Evolutionary conservation across 2,888 invertebrate species (phyloP), one percentile per base, ranked within the genome.

Genomic region (Hydroisotoma schaefferi): DNA sequence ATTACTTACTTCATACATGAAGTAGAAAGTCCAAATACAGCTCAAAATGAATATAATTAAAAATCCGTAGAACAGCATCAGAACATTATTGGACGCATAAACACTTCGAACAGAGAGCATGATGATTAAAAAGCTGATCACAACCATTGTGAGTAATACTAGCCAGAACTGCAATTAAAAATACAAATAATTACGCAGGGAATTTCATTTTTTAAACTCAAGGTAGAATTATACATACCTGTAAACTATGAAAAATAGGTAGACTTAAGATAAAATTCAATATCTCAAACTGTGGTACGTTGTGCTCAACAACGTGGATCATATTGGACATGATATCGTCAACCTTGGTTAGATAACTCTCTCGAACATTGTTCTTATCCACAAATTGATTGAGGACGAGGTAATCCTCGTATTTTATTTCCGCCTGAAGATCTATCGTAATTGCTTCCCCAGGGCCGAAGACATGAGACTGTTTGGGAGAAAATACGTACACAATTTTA

Each of bases 371-470:
- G 12, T 55, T 25, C 3, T 51, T 38, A 25, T 53, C 62, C 18
- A 63, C 33, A 57, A 71, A 71, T 18, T 70, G 62, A 15, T 54
- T 65, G 10, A 72, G 56, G 20, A 57, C 59, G n/a, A 59, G 49
- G 29, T 66, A 68, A 40, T 70, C 67, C n/a, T 64, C 64, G 49
- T 68, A 66, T 29, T 65, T 66, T n/a, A 72, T 62, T 51, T 72
- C 72, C 6, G 70, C 72, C 57, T 65, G 70, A 2, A 72, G 49
- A 40, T 72, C 72, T 49, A 72, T 67, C 12, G 72, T 72, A 26
- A 72, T 72, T 4, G 70, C 69, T 59, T 72, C 72, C 20, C 67
- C 65, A 37, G 72, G 70, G 1, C 72, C 72, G 53, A 72, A 72
- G 4, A 57, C 54, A 43, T 72, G 72, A 29, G 63, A 59, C 69